These are phyloP conservation scores for Penaeus japonicus DNA, from an alignment of 1,140 invertebrate species.

Conservation along the genomic window DNA sequence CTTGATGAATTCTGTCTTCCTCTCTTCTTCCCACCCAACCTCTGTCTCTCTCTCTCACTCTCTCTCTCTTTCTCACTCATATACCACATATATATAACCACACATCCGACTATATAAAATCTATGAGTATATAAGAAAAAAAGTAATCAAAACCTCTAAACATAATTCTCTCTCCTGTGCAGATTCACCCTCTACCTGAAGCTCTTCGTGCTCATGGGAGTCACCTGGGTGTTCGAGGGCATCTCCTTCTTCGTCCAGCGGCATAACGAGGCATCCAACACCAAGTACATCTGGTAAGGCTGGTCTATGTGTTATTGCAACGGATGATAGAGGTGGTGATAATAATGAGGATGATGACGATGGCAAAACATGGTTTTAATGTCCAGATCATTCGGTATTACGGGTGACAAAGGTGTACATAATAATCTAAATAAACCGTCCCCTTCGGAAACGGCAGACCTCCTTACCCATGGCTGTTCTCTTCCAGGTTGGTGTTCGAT, in stretches of 20 bases:
- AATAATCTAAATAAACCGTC: no score
- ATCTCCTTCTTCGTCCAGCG: constrained; percentile 46
- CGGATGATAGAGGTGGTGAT: no score
- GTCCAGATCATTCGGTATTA: no score
- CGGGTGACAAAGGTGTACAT: no score
- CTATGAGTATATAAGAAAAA: neutral
- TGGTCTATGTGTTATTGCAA: neutral
- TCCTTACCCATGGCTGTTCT: neutral
- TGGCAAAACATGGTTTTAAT: no score
- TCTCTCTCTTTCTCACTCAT: neutral
- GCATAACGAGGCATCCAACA: neutral
- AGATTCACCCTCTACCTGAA: constrained; percentile 51
- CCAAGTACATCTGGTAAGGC: constrained; percentile 46
- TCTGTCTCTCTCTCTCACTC: neutral
- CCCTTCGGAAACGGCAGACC: no score
- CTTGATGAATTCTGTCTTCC: no score
- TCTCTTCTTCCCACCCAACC: neutral
- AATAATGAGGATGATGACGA: no score
- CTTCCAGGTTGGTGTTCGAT: constrained; percentile 49
- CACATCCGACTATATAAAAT: neutral
- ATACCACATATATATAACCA: neutral
- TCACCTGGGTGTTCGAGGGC: constrained; percentile 51
- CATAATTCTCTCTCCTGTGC: neutral
- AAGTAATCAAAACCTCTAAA: neutral
- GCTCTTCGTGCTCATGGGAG: constrained; percentile 47